phyloP scores from a whole-genome alignment of 1,140 invertebrate species.

The Hirudo medicinalis region DNA sequence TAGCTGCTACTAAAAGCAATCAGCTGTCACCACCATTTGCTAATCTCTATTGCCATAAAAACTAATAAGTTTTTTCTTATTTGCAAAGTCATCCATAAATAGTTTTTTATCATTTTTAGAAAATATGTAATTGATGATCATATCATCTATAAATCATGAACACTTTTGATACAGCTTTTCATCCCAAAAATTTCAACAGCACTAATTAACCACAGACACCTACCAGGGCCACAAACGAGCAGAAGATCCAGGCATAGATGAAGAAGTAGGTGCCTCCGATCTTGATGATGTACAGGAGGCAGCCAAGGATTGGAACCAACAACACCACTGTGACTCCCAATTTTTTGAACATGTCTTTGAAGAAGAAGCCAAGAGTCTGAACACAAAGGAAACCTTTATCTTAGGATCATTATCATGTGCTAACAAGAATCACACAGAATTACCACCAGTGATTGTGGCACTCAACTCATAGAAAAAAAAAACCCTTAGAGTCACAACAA shows the following conservation, averaged over 20 bases:
- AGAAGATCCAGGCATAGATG: conserved; percentile 83
- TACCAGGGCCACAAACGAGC: conserved; percentile 52
- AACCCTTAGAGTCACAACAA: neutral
- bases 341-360: conserved; percentile 84
- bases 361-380: conserved; percentile 75
- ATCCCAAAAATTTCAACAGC: too few species aligned
- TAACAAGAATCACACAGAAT: neutral
- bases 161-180: too few species aligned
- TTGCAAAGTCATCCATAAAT: too few species aligned
- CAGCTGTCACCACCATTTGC: too few species aligned
- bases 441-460: neutral
- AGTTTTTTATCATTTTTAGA: too few species aligned
- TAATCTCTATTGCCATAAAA: too few species aligned
- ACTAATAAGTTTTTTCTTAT: too few species aligned
- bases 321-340: conserved; percentile 65
- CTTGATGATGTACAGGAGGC: conserved; percentile 75
- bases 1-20: too few species aligned
- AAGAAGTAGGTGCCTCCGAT: conserved; percentile 72
- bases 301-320: conserved; percentile 61
- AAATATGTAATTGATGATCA: too few species aligned
- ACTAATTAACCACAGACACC: conserved; percentile 24
- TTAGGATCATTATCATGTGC: neutral
- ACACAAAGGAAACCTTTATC: conserved; percentile 26
- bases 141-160: too few species aligned
- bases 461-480: too few species aligned